phyloP scores from a whole-genome alignment of 2,888 invertebrate genomes.

The Sesamia inferens region DNA sequence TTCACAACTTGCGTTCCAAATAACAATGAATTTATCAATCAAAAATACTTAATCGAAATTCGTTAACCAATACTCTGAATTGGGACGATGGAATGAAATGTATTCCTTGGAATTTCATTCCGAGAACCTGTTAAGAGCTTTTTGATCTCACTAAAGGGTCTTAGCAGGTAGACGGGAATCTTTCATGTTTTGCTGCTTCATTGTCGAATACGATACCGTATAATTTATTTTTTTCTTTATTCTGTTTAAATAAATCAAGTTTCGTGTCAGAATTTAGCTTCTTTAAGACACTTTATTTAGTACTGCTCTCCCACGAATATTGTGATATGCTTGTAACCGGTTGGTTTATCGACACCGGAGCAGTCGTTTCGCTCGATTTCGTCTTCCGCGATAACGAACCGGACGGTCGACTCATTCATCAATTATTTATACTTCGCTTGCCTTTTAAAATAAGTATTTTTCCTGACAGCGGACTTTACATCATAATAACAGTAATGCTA shows the following conservation, averaged over 20 bases:
- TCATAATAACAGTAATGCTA: slow-evolving; percentile 75
- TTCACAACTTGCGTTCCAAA: slow-evolving; percentile 25
- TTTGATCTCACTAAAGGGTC: slow-evolving; percentile 70
- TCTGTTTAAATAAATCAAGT: slow-evolving; percentile 70
- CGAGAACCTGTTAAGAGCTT: slow-evolving; percentile 71
- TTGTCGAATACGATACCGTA: slow-evolving; percentile 70
- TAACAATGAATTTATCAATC: slow-evolving; percentile 50
- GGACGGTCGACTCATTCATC: slow-evolving; percentile 75
- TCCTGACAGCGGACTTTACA: slow-evolving; percentile 66
- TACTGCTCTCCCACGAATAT: slow-evolving; percentile 77
- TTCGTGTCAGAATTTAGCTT: slow-evolving; percentile 61
- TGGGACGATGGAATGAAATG: slow-evolving; percentile 64
- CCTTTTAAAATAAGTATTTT: slow-evolving; percentile 74
- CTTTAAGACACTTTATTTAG: slow-evolving; percentile 68
- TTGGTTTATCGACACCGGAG: slow-evolving; percentile 75
- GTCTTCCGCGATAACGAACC: slow-evolving; percentile 78
- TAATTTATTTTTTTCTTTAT: slow-evolving; percentile 75
- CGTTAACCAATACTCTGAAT: slow-evolving; percentile 66
- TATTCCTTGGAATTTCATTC: slow-evolving; percentile 67
- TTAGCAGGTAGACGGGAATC: slow-evolving; percentile 73
- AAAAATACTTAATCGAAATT: slow-evolving; percentile 38
- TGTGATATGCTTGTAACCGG: slow-evolving; percentile 74
- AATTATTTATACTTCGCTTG: slow-evolving; percentile 80
- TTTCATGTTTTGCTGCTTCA: slow-evolving; percentile 74
- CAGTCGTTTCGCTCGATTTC: slow-evolving; percentile 80